Evolutionary conservation across 2,797 vertebrate species (phyloP).

Genomic region (Martes flavigula): DNA sequence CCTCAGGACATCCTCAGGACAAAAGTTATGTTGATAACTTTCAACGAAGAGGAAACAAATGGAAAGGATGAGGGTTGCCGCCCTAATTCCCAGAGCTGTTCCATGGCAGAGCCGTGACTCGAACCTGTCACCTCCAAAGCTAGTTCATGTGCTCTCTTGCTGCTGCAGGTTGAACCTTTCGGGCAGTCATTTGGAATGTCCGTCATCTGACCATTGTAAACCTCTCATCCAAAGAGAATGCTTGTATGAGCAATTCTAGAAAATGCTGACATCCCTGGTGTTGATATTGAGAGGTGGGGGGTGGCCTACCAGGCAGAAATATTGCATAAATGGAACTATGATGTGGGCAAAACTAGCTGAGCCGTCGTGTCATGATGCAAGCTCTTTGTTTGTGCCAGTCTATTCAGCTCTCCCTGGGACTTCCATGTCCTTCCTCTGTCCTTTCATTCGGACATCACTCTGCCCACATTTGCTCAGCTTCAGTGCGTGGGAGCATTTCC

Average conservation of each 20-base stretch:
- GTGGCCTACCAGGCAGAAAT: not conserved
- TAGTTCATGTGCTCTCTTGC: not conserved
- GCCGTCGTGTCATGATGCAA: not conserved
- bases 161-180: not conserved
- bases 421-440: not conserved
- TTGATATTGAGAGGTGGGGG: not conserved
- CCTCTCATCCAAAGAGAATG: not conserved
- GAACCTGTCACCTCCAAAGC: not conserved
- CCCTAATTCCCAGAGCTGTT: not conserved
- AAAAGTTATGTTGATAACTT: not conserved
- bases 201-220: not conserved
- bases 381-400: not conserved
- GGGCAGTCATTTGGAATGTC: not conserved
- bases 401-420: not conserved
- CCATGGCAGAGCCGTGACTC: not conserved
- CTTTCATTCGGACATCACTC: not conserved
- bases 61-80: not conserved
- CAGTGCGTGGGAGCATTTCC: not conserved
- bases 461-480: not conserved
- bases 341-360: not conserved
- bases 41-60: not conserved
- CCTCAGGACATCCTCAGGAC: not conserved
- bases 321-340: not conserved
- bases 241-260: not conserved
- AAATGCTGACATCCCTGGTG: not conserved